These are phyloP conservation scores for Patiria miniata DNA, from an alignment of 35 echinoderm and acorn worm genomes.

Conservation along the genomic window DNA sequence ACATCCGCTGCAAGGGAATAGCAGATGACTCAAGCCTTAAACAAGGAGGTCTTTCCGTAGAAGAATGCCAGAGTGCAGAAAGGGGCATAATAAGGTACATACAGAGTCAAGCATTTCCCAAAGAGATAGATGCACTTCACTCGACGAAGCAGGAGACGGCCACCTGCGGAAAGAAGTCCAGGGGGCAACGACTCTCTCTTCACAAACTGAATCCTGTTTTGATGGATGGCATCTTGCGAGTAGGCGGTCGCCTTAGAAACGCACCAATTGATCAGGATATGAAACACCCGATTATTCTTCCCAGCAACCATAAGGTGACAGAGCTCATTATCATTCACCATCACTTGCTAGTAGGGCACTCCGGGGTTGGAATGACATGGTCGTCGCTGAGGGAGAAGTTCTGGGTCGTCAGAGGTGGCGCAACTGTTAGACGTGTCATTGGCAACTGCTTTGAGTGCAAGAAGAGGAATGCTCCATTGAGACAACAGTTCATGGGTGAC, in stretches of 20 bases:
- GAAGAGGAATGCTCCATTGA: too few relatives aligned
- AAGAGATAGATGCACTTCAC: slow-evolving; percentile 2
- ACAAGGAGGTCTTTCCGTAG: neutral
- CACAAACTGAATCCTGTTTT: too few relatives aligned
- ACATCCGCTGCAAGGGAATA: too few relatives aligned
- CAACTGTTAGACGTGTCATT: slow-evolving; percentile 52
- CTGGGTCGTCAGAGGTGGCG: too few relatives aligned
- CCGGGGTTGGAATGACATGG: slow-evolving; percentile 56
- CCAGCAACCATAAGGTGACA: slow-evolving; percentile 42
- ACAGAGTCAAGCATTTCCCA: neutral
- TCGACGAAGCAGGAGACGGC: neutral
- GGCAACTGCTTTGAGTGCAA: slow-evolving; percentile 68
- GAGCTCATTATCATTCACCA: slow-evolving; percentile 44
- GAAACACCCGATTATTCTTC: too few relatives aligned
- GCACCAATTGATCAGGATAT: too few relatives aligned
- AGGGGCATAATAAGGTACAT: too few relatives aligned
- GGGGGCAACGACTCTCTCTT: neutral
- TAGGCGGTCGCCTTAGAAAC: too few relatives aligned
- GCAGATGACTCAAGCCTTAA: too few relatives aligned
- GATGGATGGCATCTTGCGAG: too few relatives aligned
- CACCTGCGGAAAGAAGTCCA: neutral
- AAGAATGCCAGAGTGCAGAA: neutral
- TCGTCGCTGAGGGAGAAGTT: neutral
- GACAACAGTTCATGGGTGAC: too few relatives aligned
- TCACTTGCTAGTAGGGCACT: slow-evolving; percentile 62